phyloP scores from a whole-genome alignment of 2,797 vertebrate species.

The Hafferia zeledoni region DNA sequence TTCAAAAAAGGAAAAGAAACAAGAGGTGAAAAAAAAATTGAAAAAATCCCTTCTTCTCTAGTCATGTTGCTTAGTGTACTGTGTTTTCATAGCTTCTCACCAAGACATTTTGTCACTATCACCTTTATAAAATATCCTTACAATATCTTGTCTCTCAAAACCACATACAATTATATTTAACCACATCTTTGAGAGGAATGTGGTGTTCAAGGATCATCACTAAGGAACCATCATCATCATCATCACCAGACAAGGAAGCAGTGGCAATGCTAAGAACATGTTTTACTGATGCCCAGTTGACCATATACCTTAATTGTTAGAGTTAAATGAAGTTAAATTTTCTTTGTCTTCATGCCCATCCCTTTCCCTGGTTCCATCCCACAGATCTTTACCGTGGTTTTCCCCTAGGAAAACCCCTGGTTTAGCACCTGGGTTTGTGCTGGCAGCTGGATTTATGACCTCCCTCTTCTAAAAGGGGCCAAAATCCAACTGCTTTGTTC shows the following conservation, averaged over 20 bases:
- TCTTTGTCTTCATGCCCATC: background rate
- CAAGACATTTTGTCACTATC: background rate
- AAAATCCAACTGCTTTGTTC: background rate
- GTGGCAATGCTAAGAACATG: background rate
- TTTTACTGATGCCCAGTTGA: background rate
- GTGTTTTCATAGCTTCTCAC: background rate
- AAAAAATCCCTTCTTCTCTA: background rate
- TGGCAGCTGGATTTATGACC: background rate
- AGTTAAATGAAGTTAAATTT: background rate
- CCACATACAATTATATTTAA: background rate
- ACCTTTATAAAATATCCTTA: background rate
- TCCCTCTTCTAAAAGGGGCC: background rate
- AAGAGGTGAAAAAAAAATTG: background rate
- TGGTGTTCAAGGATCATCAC: background rate
- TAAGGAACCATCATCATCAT: background rate
- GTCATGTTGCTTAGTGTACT: background rate
- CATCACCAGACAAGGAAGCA: background rate
- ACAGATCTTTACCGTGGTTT: background rate
- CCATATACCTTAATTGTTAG: background rate
- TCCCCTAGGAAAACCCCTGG: background rate
- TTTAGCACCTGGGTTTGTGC: background rate
- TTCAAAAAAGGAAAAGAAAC: slow-evolving; percentile 3
- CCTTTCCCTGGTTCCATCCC: background rate
- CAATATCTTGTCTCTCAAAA: background rate
- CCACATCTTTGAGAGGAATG: background rate